A percentile compares a stretch with the other conserved stretches of the same genome.
These are phyloP conservation scores for Steinernema carpocapsae DNA, from an alignment of 2,888 invertebrate genomes.

Conservation along the genomic window DNA sequence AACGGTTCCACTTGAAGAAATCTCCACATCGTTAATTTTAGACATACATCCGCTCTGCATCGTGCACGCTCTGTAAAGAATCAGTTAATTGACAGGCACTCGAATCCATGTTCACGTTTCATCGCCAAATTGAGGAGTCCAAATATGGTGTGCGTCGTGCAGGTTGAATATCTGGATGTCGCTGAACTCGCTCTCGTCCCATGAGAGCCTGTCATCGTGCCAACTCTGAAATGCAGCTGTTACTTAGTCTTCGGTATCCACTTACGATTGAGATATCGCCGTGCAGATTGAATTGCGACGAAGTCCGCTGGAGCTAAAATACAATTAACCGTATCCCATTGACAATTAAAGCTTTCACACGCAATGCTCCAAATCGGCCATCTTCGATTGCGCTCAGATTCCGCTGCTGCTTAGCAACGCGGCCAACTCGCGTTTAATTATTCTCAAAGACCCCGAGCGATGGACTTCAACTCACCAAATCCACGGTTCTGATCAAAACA, in stretches of 20 bases:
- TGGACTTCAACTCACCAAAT: constrained; percentile 36
- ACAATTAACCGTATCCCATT: neutral
- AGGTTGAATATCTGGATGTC: constrained; percentile 47
- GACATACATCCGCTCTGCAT: constrained; percentile 52
- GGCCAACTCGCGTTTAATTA: constrained; percentile 26
- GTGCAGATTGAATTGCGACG: constrained; percentile 60
- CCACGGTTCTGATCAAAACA: constrained; percentile 44
- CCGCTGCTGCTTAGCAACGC: constrained; percentile 42
- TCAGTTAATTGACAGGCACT: neutral
- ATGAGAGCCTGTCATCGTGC: constrained; percentile 59
- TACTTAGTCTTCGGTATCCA: neutral
- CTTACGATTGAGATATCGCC: constrained; percentile 59
- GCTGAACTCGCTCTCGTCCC: constrained; percentile 58
- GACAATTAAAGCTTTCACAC: neutral
- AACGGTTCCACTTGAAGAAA: constrained; percentile 54
- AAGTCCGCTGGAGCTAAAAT: constrained; percentile 49
- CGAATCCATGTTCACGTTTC: constrained; percentile 48
- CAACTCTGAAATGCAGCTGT: constrained; percentile 53
- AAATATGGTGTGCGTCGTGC: constrained; percentile 56
- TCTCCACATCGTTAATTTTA: constrained; percentile 50
- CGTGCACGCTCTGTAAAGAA: constrained; percentile 51
- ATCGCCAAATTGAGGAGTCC: constrained; percentile 58
- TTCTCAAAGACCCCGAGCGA: neutral
- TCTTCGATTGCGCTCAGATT: constrained; percentile 8
- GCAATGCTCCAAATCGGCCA: constrained; percentile 24